Evolutionary conservation across 1,140 invertebrate species (phyloP).

Genomic region (Oedothorax gibbosus): DNA sequence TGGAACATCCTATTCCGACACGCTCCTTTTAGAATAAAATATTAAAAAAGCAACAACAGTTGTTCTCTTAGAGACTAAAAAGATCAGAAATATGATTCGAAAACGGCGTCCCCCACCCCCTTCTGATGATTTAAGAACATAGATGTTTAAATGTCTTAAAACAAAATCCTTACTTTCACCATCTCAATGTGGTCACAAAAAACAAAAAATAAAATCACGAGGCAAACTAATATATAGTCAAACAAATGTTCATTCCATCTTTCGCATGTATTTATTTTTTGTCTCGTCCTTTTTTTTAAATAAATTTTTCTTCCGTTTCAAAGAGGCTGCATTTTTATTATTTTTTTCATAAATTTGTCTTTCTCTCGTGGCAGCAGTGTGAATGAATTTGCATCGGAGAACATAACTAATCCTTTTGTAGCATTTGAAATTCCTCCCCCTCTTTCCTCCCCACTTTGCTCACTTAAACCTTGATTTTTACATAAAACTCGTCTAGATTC

Average conservation of each 20-base stretch:
- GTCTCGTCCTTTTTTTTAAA: slow-evolving; percentile 50
- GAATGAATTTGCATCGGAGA: slow-evolving; percentile 52
- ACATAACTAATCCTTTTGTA: slow-evolving; percentile 60
- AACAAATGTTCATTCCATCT: slow-evolving; percentile 50
- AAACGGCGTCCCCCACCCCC: slow-evolving; percentile 34
- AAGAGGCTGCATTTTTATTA: not conserved
- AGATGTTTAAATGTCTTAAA: slow-evolving; percentile 60
- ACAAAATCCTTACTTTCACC: slow-evolving; percentile 34
- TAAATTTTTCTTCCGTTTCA: slow-evolving; percentile 60
- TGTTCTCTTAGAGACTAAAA: slow-evolving; percentile 59
- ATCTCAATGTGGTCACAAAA: slow-evolving; percentile 42
- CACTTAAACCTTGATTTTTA: slow-evolving; percentile 54
- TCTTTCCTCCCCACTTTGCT: slow-evolving; percentile 5
- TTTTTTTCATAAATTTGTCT: slow-evolving; percentile 23
- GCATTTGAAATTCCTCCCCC: slow-evolving; percentile 29
- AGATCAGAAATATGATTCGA: slow-evolving; percentile 53
- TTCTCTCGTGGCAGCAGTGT: slow-evolving; percentile 34
- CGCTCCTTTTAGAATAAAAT: slow-evolving; percentile 6
- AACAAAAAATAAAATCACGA: slow-evolving; percentile 44
- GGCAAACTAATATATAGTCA: slow-evolving; percentile 60
- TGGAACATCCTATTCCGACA: slow-evolving; percentile 41
- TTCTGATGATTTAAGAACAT: slow-evolving; percentile 58
- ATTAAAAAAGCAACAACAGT: slow-evolving; percentile 47
- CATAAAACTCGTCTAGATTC: slow-evolving; percentile 60
- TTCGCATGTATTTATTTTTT: slow-evolving; percentile 56